A percentile compares a stretch with the other conserved stretches of the same genome.
Conservation (phyloP, 2,797 vertebrate species). For the Sebastes paucispinis region DNA sequence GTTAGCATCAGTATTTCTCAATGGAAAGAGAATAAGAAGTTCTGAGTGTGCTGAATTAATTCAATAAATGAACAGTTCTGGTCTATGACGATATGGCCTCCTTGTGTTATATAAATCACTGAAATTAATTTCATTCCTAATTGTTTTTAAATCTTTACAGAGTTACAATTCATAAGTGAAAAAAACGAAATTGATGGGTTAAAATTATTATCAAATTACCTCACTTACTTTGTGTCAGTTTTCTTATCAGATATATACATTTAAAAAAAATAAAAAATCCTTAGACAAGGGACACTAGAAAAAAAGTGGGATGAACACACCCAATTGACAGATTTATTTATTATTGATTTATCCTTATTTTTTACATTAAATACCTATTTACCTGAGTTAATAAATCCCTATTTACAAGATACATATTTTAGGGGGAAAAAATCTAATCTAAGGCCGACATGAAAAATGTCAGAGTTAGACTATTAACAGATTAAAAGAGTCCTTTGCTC, state of each 20-base stretch:
- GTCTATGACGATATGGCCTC: not conserved
- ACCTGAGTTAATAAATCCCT: not conserved
- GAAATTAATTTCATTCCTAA: not conserved
- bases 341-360: not conserved
- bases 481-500: not conserved
- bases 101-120: not conserved
- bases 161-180: not conserved
- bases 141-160: not conserved
- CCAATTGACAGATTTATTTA: not conserved
- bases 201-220: not conserved
- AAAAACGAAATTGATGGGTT: not conserved
- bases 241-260: not conserved
- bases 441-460: not conserved
- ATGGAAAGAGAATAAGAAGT: not conserved
- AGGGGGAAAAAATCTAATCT: not conserved
- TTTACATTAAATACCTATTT: not conserved
- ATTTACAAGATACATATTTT: not conserved
- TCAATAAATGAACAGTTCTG: slow-evolving; percentile 5
- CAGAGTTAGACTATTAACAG: not conserved
- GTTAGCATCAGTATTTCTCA: not conserved
- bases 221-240: not conserved
- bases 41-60: not conserved
- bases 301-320: not conserved
- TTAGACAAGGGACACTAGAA: not conserved
- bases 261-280: not conserved